Conservation (phyloP, 2,888 invertebrate species). For the Ichneumoninae sp. region DNA sequence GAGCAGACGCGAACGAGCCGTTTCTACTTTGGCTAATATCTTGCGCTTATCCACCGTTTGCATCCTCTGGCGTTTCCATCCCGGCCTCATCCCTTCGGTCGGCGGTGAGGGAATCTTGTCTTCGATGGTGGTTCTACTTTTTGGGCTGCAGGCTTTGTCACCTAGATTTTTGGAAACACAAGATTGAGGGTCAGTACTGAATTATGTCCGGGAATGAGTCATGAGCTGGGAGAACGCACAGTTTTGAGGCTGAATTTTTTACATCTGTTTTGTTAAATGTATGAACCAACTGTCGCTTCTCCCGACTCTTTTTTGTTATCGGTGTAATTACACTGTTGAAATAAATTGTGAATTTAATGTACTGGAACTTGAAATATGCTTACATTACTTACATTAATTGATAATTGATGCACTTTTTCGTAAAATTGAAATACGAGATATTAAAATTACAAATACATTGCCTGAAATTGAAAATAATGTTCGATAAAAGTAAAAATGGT, state of each 20-base stretch:
- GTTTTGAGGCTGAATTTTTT: too few species aligned
- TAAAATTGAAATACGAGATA: too few species aligned
- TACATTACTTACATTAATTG: too few species aligned
- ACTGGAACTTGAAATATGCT: background rate
- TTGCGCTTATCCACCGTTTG: slow-evolving; percentile 79
- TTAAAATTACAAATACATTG: too few species aligned
- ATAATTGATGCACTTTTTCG: too few species aligned
- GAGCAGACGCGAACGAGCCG: slow-evolving; percentile 42
- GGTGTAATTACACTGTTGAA: too few species aligned
- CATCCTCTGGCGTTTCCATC: slow-evolving; percentile 73
- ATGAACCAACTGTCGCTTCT: background rate
- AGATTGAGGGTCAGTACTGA: background rate
- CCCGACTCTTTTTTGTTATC: background rate
- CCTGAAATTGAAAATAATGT: too few species aligned
- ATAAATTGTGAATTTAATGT: too few species aligned
- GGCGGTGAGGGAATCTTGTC: slow-evolving; percentile 7
- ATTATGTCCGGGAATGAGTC: too few species aligned
- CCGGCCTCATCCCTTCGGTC: slow-evolving; percentile 49
- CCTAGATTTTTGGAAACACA: background rate
- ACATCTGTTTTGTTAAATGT: too few species aligned
- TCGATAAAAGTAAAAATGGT: too few species aligned
- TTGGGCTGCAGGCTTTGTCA: background rate
- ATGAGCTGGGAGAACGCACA: too few species aligned
- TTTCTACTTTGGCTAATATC: slow-evolving; percentile 77
- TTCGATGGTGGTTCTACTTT: background rate